Evolutionary conservation across 2,888 invertebrate genomes (phyloP).

Genomic region (Eueremaeus valkanovi): DNA sequence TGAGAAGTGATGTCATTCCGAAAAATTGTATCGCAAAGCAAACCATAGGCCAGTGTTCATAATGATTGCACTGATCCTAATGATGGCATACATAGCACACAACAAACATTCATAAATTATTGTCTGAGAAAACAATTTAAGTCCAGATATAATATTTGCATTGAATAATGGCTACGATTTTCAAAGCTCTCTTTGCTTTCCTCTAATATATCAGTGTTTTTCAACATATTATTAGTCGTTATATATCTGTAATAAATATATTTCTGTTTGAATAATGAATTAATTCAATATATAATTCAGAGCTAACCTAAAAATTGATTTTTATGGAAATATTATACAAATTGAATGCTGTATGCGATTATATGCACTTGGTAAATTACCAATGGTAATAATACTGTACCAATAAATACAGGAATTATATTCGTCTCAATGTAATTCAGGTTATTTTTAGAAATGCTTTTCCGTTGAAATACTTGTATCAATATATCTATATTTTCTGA

Average conservation of each 20-base stretch:
- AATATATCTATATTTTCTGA: too few species aligned
- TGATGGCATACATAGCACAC: not conserved
- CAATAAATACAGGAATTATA: too few species aligned
- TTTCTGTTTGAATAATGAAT: not conserved
- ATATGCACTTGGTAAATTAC: too few species aligned
- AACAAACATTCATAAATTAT: not conserved
- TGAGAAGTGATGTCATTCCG: not conserved
- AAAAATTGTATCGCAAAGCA: not conserved
- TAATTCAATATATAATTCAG: not conserved
- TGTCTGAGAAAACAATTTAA: not conserved
- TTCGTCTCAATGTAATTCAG: too few species aligned
- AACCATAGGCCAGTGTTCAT: too few species aligned
- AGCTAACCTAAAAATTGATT: too few species aligned
- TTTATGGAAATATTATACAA: too few species aligned
- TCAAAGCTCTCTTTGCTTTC: not conserved
- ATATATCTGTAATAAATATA: not conserved
- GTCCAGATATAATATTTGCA: slow-evolving; percentile 7
- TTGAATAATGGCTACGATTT: not conserved
- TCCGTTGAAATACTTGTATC: too few species aligned
- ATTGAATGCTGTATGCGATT: too few species aligned
- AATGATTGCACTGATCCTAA: not conserved
- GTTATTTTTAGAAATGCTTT: too few species aligned
- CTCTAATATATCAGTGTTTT: not conserved
- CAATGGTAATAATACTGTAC: too few species aligned
- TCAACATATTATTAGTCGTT: not conserved